These are phyloP conservation scores for Scaptomyza parva DNA, from an alignment of 2,888 invertebrate genomes.

Conservation along the genomic window DNA sequence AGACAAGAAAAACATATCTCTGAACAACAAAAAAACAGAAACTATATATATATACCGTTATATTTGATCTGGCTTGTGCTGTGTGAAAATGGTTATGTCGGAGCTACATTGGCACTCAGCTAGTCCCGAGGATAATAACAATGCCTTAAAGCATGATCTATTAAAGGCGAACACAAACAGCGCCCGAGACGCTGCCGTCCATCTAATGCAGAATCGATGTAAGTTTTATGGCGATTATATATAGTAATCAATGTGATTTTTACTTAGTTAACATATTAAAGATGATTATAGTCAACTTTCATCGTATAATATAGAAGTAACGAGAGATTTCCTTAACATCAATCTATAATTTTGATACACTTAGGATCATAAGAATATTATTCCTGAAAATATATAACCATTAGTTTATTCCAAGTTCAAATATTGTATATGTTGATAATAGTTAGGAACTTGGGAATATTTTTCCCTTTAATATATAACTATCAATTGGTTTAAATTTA, in stretches of 20 bases:
- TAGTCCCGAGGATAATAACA: conserved; percentile 84
- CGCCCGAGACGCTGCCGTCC: conserved; percentile 73
- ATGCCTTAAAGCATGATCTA: conserved; percentile 84
- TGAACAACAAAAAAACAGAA: background rate
- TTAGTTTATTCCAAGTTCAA: no score
- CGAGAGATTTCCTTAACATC: no score
- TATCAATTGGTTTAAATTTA: background rate
- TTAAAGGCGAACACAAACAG: conserved; percentile 73
- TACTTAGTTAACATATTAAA: no score
- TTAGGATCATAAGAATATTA: background rate
- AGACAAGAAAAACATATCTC: conserved; percentile 2
- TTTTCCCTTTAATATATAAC: background rate
- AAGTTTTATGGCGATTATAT: conserved; percentile 59
- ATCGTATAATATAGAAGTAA: no score
- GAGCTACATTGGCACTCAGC: conserved; percentile 84
- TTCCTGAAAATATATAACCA: background rate
- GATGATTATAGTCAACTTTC: no score
- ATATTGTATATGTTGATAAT: no score
- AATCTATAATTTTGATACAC: no score
- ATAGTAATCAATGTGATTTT: background rate
- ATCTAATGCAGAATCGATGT: conserved; percentile 84
- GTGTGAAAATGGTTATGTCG: conserved; percentile 85
- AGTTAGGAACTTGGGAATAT: background rate
- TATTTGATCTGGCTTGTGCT: conserved; percentile 20
- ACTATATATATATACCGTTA: conserved; percentile 11